Conservation (phyloP, 2,797 vertebrate genomes). For the Hafferia zeledoni region DNA sequence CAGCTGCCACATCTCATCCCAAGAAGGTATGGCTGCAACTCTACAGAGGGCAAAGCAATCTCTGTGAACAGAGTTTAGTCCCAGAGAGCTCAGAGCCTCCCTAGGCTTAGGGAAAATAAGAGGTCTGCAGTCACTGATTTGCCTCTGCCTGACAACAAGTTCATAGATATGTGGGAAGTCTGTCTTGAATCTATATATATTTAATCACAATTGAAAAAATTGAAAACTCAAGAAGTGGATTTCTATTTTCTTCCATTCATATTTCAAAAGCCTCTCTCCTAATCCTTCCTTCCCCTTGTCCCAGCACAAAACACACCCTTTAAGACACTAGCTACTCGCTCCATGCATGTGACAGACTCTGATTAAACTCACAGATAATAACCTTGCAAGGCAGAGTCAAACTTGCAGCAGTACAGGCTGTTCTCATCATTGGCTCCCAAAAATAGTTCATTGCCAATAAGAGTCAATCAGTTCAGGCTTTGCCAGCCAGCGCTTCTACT, state of each 20-base stretch:
- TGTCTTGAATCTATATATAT: neutral
- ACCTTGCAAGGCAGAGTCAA: constrained; percentile 50
- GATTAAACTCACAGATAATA: constrained; percentile 54
- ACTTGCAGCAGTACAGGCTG: neutral
- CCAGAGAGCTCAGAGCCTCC: neutral
- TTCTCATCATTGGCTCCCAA: constrained; percentile 45
- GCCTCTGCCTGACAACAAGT: neutral
- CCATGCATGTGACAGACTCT: constrained; percentile 16
- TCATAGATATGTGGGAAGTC: neutral
- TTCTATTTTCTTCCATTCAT: neutral
- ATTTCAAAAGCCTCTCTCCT: neutral
- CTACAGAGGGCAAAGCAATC: neutral
- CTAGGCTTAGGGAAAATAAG: neutral
- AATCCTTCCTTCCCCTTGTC: neutral
- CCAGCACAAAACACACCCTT: constrained; percentile 5
- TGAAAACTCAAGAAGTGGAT: neutral
- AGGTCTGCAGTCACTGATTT: neutral
- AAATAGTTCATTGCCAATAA: constrained; percentile 54
- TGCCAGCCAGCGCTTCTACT: constrained; percentile 5
- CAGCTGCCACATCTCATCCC: neutral
- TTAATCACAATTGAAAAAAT: neutral
- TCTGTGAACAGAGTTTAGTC: neutral
- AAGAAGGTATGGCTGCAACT: neutral
- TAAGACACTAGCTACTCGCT: constrained; percentile 16
- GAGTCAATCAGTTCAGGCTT: constrained; percentile 45